A percentile compares a stretch with the other conserved stretches of the same genome.
Evolutionary conservation across 2,888 invertebrate genomes (phyloP).

Genomic region (Diplazon laetatorius): DNA sequence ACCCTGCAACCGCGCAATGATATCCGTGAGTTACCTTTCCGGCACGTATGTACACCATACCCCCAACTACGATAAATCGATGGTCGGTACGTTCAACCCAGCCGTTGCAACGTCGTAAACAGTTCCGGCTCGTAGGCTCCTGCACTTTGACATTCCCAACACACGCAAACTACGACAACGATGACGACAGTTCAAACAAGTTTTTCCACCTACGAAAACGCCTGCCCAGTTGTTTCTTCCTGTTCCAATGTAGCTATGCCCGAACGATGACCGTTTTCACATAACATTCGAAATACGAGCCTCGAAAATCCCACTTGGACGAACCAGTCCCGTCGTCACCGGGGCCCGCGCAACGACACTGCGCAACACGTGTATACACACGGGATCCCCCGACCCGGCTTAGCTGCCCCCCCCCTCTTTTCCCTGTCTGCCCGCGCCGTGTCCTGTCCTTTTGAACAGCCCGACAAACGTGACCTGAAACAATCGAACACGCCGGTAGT

Average conservation of each 20-base stretch:
- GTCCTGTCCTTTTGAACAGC: constrained; percentile 62
- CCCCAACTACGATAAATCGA: constrained; percentile 8
- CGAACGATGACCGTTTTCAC: background rate
- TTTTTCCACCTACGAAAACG: too few species aligned
- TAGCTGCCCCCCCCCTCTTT: constrained; percentile 6
- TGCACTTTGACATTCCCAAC: constrained; percentile 23
- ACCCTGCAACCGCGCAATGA: constrained; percentile 3
- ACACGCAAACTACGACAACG: background rate
- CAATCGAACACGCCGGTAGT: constrained; percentile 62
- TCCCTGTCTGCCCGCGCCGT: constrained; percentile 26
- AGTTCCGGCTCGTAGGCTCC: constrained; percentile 17
- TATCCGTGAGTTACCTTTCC: constrained; percentile 15
- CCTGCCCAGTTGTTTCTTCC: background rate
- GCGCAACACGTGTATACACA: constrained; percentile 24
- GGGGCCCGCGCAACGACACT: background rate
- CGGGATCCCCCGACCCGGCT: constrained; percentile 4
- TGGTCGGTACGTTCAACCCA: constrained; percentile 17
- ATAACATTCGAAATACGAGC: too few species aligned
- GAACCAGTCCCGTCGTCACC: constrained; percentile 9
- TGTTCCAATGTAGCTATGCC: background rate
- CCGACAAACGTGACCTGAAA: constrained; percentile 69
- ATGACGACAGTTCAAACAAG: too few species aligned
- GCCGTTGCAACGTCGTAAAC: constrained; percentile 21
- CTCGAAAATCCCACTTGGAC: background rate
- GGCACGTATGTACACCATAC: background rate